Evolutionary conservation across 1,140 invertebrate species (phyloP), one percentile per base, ranked within the genome.

Genomic region (Euura saliciscinereae): DNA sequence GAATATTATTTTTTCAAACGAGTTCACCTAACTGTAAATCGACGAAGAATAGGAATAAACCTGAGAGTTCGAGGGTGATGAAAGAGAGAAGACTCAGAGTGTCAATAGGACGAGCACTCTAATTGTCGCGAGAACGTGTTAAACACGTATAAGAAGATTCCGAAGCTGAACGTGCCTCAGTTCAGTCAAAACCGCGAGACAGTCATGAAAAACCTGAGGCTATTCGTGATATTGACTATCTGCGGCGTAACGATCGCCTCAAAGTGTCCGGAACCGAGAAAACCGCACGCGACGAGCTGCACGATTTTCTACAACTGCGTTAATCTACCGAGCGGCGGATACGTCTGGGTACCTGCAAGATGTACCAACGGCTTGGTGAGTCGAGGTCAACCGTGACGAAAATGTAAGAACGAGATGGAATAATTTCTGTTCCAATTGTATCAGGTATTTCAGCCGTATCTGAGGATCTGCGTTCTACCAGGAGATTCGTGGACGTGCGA

Each of bases 261-360:
- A 28, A 82, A 77, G 66, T 90, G 89, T 70, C 88, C 88, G 65
- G 85, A 88, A 79, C 76, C 83, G 72, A 85, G 82, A 72, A 86
- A 86, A 70, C 83, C 87, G 13, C 88, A 90, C 74, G 74, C 79
- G 59, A 89, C 85, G 1, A 85, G 88, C 51, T 90, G 89, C 68
- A 85, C 83, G 67, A 82, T 86, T 72, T 90, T 86, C 81, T 90
- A 87, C 69, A 88, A 87, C 46, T 90, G 89, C 68, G 77, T 88
- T 5, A 86, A 89, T 78, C 46, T 90, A 6, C 84, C 86, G 0
- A 78, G 79, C 59, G 84, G 83, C 2, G 83, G 82, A 10, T 85
- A 88, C 66, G 86, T 86, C 5, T 90, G 89, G 89, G 78, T 86
- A 3, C 89, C 89, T 0, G 78, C 81, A n/a, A 87, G 83, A 70